Conservation (phyloP, 2,888 invertebrate species). For the Agrotis exclamationis region DNA sequence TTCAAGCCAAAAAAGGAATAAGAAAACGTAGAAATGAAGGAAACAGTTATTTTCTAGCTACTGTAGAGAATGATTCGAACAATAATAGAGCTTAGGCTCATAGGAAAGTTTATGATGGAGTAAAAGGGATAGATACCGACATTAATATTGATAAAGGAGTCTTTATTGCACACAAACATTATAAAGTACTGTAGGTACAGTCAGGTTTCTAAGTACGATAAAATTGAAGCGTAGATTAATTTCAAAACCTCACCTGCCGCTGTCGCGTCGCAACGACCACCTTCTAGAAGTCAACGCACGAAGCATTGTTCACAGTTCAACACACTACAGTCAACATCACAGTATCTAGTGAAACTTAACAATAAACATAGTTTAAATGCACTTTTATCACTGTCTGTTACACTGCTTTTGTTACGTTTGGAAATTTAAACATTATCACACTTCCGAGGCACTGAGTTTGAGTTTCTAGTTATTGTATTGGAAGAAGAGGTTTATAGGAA, state of each 20-base stretch:
- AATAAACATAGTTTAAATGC: constrained; percentile 55
- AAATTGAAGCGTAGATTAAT: constrained; percentile 9
- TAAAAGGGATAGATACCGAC: not conserved
- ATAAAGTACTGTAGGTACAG: no score
- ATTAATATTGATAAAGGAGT: not conserved
- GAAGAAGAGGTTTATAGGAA: constrained; percentile 21
- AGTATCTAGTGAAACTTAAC: constrained; percentile 46
- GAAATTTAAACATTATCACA: constrained; percentile 54
- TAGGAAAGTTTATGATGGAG: not conserved
- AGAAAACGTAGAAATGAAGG: not conserved
- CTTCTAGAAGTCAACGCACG: constrained; percentile 86
- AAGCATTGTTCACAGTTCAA: constrained; percentile 79
- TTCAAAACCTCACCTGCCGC: constrained; percentile 83
- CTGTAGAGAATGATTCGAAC: not conserved
- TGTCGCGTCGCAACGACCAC: constrained; percentile 88
- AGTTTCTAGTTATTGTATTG: constrained; percentile 11
- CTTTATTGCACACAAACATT: no score
- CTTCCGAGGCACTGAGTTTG: constrained; percentile 60
- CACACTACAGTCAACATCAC: constrained; percentile 64
- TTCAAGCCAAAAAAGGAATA: not conserved
- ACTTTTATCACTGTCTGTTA: constrained; percentile 59
- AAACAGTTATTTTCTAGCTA: not conserved
- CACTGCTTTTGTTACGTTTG: constrained; percentile 28
- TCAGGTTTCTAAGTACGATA: no score
- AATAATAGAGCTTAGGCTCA: not conserved